Percentiles rank a stretch among this genome's conserved stretches.
phyloP scores from a whole-genome alignment of 2,797 vertebrate genomes.

The Dermochelys coriacea region DNA sequence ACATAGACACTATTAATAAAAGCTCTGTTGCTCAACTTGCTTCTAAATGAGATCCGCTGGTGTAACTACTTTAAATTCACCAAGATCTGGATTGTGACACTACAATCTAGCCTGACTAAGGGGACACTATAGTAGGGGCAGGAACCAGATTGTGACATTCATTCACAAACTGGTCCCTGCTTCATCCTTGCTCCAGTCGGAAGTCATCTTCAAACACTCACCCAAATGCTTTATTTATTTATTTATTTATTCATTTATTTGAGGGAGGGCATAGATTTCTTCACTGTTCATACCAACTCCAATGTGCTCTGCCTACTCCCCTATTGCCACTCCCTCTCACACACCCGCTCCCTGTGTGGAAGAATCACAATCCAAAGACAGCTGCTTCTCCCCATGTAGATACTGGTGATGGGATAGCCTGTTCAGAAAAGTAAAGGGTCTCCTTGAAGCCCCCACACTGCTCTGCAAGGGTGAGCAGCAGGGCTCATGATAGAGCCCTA shows the following conservation, averaged over 20 bases:
- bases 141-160: not conserved
- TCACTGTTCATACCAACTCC: not conserved
- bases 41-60: not conserved
- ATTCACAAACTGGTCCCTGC: not conserved
- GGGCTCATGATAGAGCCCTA: not conserved
- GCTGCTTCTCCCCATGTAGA: not conserved
- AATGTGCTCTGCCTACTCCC: not conserved
- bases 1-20: not conserved
- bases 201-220: not conserved
- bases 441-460: not conserved
- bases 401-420: not conserved
- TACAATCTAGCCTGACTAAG: not conserved
- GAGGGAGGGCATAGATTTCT: not conserved
- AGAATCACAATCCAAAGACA: not conserved
- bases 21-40: not conserved
- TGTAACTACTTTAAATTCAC: not conserved
- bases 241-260: no score
- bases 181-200: not conserved
- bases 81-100: not conserved
- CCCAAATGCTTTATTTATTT: no score
- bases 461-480: not conserved
- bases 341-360: not conserved
- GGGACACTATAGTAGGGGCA: not conserved
- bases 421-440: not conserved
- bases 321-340: not conserved